Evolutionary conservation across 2,888 invertebrate genomes (phyloP).

Genomic region (Lasioglossum marginatum): DNA sequence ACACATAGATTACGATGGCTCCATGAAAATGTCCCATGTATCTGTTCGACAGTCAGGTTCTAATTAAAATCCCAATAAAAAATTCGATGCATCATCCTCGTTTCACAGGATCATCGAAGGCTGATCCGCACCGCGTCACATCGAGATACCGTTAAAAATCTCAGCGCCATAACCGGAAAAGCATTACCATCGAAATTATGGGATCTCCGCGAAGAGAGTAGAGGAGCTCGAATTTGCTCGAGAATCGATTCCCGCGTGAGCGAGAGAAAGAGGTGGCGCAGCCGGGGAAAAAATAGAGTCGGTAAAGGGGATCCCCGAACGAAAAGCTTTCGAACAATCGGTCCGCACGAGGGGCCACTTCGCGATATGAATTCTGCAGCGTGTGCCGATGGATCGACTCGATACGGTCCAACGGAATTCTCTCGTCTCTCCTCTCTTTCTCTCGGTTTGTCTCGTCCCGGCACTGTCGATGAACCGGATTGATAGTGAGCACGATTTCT

Average conservation of each 20-base stretch:
- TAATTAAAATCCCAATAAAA: not conserved
- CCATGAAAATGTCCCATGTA: not conserved
- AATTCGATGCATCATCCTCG: not conserved
- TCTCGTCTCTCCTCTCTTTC: not conserved
- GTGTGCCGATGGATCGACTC: slow-evolving; percentile 70
- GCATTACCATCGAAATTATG: not conserved
- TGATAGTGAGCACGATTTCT: slow-evolving; percentile 67
- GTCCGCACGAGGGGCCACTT: slow-evolving; percentile 52
- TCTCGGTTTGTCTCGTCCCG: slow-evolving; percentile 67
- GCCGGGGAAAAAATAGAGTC: not conserved
- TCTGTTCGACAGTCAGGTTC: not conserved
- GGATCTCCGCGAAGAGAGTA: not conserved
- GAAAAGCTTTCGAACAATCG: slow-evolving; percentile 40
- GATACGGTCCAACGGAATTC: slow-evolving; percentile 67
- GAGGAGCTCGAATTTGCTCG: not conserved
- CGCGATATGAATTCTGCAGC: slow-evolving; percentile 77
- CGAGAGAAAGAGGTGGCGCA: not conserved
- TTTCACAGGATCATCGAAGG: too few relatives aligned
- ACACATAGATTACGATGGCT: not conserved
- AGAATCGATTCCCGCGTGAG: not conserved
- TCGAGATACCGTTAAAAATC: not conserved
- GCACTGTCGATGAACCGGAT: slow-evolving; percentile 68
- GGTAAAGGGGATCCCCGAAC: slow-evolving; percentile 3
- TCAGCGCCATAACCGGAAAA: not conserved
- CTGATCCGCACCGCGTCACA: too few relatives aligned